Evolutionary conservation across 2,797 vertebrate genomes (phyloP), one percentile per base, ranked within the genome.

Genomic region (Acipenser ruthenus): DNA sequence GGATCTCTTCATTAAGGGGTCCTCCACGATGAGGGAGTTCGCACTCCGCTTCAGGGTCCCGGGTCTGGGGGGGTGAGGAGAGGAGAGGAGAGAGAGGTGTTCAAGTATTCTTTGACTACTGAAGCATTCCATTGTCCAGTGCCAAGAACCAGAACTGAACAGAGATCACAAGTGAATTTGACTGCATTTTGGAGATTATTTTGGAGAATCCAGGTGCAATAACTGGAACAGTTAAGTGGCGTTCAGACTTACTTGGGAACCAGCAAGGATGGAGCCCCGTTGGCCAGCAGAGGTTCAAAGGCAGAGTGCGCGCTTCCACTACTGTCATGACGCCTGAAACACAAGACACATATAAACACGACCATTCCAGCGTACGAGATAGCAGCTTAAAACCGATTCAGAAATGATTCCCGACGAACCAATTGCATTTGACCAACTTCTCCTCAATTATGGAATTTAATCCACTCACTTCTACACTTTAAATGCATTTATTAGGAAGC

Each of bases 41-140:
- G 92, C 76, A n/a, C 88, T 82, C 77, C 95, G 86, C 80, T 98
- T 98, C 77, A 96, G 75, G 74, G 70, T 91, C 48, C 94, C 94
- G 3, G 93, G 93, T 74, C 96, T 98, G 15, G 1, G 15, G 15
- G 1, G 15, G 15, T 18, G 15, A 18, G 15, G 15, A 18, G 15
- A 18, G 15, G 15, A n/a, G n/a, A n/a, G n/a, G n/a, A n/a, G n/a
- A n/a, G n/a, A 10, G 64, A 49, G 49, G 18, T 15, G 50, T 37
- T 59, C n/a, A 60, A 52, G 12, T 10, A 47, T 50, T 37, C 23
- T 3, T 37, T 37, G 23, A 37, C 23, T 37, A 3, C 23, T 37
- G 23, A 37, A 37, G 23, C 23, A 37, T 37, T 37, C 2, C 23
- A 37, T 3, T 37, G 23, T 4, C 23, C 23, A 2, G 2, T 37